Evolutionary conservation across 2,888 invertebrate species (phyloP).

Genomic region (Rhamphomyia laevipes): DNA sequence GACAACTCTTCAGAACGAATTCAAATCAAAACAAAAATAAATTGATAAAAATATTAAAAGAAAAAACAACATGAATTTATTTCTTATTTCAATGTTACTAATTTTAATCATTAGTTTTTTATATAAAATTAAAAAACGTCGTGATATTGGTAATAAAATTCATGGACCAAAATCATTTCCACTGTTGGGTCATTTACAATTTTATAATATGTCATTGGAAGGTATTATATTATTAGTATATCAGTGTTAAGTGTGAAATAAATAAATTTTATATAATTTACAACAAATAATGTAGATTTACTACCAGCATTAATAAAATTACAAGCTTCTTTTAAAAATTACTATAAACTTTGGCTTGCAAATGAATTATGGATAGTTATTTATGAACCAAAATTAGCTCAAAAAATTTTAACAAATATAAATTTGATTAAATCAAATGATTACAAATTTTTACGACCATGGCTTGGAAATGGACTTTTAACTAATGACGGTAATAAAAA

Average conservation of each 20-base stretch:
- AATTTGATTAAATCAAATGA: slow-evolving; percentile 10
- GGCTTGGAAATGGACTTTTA: slow-evolving; percentile 40
- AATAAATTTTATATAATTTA: neutral
- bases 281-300: slow-evolving; percentile 3
- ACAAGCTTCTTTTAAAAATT: slow-evolving; percentile 4
- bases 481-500: slow-evolving; percentile 24
- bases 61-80: neutral
- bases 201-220: slow-evolving; percentile 4
- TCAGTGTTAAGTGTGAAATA: too few relatives aligned
- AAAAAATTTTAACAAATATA: slow-evolving; percentile 9
- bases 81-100: neutral
- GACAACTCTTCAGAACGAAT: too few relatives aligned
- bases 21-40: too few relatives aligned
- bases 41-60: too few relatives aligned
- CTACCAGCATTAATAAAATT: slow-evolving; percentile 1
- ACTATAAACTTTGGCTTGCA: slow-evolving; percentile 11
- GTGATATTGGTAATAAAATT: slow-evolving; percentile 5
- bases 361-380: slow-evolving; percentile 8
- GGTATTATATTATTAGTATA: slow-evolving; percentile 2
- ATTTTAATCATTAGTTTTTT: neutral
- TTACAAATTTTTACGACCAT: slow-evolving; percentile 36
- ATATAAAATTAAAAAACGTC: slow-evolving; percentile 3
- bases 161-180: slow-evolving; percentile 9
- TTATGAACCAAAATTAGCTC: slow-evolving; percentile 8
- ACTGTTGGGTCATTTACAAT: slow-evolving; percentile 7